Base-by-base conservation (phyloP, 2,888 invertebrate genomes). In the Stegophylla sp. region DNA sequence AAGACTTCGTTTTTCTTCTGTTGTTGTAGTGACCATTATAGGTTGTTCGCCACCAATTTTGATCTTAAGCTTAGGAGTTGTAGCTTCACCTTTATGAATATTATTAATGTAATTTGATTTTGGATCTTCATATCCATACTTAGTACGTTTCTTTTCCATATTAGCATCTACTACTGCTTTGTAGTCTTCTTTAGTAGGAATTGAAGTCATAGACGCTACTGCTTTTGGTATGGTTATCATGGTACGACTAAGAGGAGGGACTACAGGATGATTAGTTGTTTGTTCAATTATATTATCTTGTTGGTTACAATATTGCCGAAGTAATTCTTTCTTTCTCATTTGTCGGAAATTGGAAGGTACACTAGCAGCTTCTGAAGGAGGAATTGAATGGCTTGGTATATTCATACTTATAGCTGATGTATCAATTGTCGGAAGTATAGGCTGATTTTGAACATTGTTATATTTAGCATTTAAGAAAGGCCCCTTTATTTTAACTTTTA, bases 401-500 rank as follows among this genome's bases (percentile, higher is more conserved):
- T 41, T 79, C 26, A 77, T 82, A 34, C 59, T 76, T 45, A 73
- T 74, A 43, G 71, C 69, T 1, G 73, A 71, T 23, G 76, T 69
- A 26, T 69, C 64, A 13, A 74, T 59, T 28, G 71, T 59, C n/a
- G 72, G 61, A 64, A 71, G 48, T 73, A 74, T 56, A n/a, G 85
- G 86, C 1, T 88, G 88, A 56, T 85, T 87, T 34, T 87, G 88
- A 77, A 91, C 89, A 2, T 91, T 89, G 53, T 92, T 87, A 82
- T 89, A 93, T 85, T 92, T 94, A 0, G 89, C 91, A 84, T 94
- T 94, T 82, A 94, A 89, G 85, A 93, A 91, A 0, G 95, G 95
- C 3, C 95, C 95, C 86, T 96, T 95, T 83, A 95, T 95, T 87
- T 96, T 96, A 0, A 96, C 92, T 86, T 95, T 95, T 5, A 96